Evolutionary conservation across 2,888 invertebrate genomes (phyloP), one percentile per base, ranked within the genome.

Genomic region (Hermodice carunculata): DNA sequence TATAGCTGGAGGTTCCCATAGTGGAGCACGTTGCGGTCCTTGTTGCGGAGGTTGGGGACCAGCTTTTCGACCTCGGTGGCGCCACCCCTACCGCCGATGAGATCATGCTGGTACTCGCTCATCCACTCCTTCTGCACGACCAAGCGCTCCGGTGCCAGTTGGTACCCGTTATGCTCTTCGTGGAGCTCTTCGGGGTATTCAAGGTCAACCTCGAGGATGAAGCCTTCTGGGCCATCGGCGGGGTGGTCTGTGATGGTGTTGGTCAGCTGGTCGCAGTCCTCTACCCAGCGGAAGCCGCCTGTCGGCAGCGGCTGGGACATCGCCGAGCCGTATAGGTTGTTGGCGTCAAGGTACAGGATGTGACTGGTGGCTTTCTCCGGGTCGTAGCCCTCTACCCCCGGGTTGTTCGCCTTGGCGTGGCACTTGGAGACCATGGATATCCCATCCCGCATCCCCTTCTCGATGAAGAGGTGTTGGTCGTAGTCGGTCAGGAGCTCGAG

Each of bases 191-290:
- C 24, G 3, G 86, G 85, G 73, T 87, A 87, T 34, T 81, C 75
- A 29, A 88, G 62, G 66, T 88, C 86, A 3, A 87, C 85, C 67
- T 87, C 84, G 3, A n/a, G n/a, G n/a, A n/a, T n/a, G n/a, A n/a
- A n/a, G n/a, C n/a, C n/a, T n/a, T n/a, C n/a, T n/a, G n/a, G n/a
- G n/a, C n/a, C n/a, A n/a, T n/a, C n/a, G n/a, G n/a, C n/a, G n/a
- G n/a, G n/a, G n/a, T n/a, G n/a, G n/a, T n/a, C n/a, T n/a, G n/a
- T n/a, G n/a, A n/a, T n/a, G n/a, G n/a, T n/a, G n/a, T n/a, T n/a
- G n/a, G n/a, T n/a, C n/a, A n/a, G n/a, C n/a, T n/a, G n/a, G n/a
- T n/a, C n/a, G n/a, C n/a, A n/a, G n/a, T n/a, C n/a, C n/a, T 42
- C 56, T 43, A 71, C 49, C 68, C 78, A 80, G 44, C 67, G 5